A percentile compares a stretch with the other conserved stretches of the same genome.
Evolutionary conservation across 2,113 vertebrate species (phyloP).

Genomic region (Gavialis gangeticus): DNA sequence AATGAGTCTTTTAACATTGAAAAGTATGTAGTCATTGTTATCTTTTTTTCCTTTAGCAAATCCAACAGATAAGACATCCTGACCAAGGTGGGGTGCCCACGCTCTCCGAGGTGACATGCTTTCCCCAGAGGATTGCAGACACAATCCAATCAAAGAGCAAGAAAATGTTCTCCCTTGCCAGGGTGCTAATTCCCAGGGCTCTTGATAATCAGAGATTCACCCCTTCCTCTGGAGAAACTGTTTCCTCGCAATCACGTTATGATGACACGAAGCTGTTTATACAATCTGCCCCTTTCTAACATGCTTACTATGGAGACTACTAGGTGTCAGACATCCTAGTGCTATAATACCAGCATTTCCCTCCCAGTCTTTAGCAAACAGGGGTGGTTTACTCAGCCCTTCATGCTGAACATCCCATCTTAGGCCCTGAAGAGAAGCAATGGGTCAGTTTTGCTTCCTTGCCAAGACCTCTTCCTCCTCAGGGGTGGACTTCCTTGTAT

Average conservation of each 20-base stretch:
- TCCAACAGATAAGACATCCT: not conserved
- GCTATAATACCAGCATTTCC: not conserved
- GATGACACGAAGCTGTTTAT: not conserved
- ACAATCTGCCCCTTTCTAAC: not conserved
- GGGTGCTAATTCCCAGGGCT: not conserved
- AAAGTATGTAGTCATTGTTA: not conserved
- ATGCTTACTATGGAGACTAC: not conserved
- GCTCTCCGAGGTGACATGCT: not conserved
- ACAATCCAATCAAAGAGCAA: not conserved
- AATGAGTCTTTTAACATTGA: not conserved
- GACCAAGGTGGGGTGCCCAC: not conserved
- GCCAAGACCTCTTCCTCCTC: not conserved
- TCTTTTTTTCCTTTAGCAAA: not conserved
- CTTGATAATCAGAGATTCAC: not conserved
- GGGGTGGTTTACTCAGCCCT: not conserved
- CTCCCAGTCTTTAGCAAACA: not conserved
- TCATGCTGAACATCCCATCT: not conserved
- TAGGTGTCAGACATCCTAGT: too few relatives aligned
- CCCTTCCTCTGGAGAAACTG: not conserved
- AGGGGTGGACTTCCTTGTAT: accelerated
- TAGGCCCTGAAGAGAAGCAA: not conserved
- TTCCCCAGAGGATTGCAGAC: not conserved
- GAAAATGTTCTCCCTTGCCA: not conserved
- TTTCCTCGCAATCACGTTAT: not conserved
- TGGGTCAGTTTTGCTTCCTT: not conserved